These are phyloP conservation scores for Ecliptopera silaceata DNA, from an alignment of 2,888 invertebrate species.

Conservation along the genomic window DNA sequence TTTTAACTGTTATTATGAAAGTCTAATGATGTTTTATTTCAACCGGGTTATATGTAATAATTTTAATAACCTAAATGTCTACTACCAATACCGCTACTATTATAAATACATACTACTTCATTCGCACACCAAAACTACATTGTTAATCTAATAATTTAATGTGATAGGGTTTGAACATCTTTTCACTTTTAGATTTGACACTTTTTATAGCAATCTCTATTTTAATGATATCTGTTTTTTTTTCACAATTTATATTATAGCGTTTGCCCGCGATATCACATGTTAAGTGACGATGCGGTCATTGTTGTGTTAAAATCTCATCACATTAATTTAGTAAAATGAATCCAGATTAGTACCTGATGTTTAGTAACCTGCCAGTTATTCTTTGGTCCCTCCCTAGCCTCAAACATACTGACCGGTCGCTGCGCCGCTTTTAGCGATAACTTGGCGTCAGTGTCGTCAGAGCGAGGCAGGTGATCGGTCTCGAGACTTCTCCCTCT, in stretches of 20 bases:
- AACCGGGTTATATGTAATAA: slow-evolving; percentile 13
- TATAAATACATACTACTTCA: slow-evolving; percentile 17
- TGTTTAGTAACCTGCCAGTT: slow-evolving; percentile 84
- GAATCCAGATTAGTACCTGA: slow-evolving; percentile 77
- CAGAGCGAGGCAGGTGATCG: slow-evolving; percentile 64
- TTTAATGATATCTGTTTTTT: too few species aligned
- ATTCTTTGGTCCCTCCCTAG: slow-evolving; percentile 87
- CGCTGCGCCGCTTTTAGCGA: slow-evolving; percentile 81
- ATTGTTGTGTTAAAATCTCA: slow-evolving; percentile 1
- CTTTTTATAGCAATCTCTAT: too few species aligned
- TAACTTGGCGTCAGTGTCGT: slow-evolving; percentile 76
- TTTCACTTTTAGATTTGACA: not conserved
- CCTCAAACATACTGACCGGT: slow-evolving; percentile 95
- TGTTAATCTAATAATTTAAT: slow-evolving; percentile 28
- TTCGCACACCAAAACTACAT: slow-evolving; percentile 21
- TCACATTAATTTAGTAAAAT: slow-evolving; percentile 60
- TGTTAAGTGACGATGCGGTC: too few species aligned
- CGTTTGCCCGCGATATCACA: too few species aligned
- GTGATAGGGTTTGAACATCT: slow-evolving; percentile 9
- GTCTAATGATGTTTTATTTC: not conserved
- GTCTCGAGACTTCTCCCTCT: slow-evolving; percentile 73
- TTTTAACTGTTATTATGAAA: too few species aligned
- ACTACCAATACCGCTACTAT: slow-evolving; percentile 9
- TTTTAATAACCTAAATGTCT: slow-evolving; percentile 4
- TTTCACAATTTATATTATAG: too few species aligned